phyloP scores from a whole-genome alignment of 1,140 invertebrate genomes.

The Neodiprion virginianus region DNA sequence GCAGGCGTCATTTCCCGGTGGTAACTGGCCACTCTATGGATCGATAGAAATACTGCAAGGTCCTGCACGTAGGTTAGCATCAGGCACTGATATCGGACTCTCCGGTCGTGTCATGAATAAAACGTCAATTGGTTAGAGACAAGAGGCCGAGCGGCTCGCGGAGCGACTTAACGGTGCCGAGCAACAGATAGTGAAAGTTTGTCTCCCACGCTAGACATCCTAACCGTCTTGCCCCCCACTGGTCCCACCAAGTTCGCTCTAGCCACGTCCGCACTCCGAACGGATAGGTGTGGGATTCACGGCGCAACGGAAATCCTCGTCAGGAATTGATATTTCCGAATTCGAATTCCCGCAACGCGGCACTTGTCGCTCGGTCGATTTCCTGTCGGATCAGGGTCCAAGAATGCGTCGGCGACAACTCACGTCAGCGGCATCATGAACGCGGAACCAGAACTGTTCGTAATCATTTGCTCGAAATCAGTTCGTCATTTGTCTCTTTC shows the following conservation, averaged over 20 bases:
- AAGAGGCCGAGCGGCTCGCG: neutral
- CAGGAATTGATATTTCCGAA: no score
- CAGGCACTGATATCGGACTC: no score
- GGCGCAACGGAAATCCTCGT: no score
- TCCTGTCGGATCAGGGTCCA: no score
- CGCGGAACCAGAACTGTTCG: neutral
- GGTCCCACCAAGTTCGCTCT: no score
- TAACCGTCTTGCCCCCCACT: neutral
- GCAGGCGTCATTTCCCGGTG: neutral
- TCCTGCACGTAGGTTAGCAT: no score
- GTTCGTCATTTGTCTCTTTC: neutral
- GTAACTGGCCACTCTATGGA: neutral
- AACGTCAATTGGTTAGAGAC: neutral
- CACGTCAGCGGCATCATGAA: neutral
- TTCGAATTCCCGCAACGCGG: no score
- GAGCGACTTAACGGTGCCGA: constrained; percentile 15
- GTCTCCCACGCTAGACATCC: constrained; percentile 61
- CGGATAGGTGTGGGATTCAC: neutral
- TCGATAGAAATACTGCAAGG: neutral
- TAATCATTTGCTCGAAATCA: neutral
- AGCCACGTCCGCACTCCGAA: neutral
- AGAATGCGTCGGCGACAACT: no score
- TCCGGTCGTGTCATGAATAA: neutral
- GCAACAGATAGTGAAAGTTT: constrained; percentile 57
- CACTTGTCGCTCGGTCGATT: no score